A percentile compares a stretch with the other conserved stretches of the same genome.
Conservation (phyloP, 2,113 vertebrate species). For the Jaculus jaculus region DNA sequence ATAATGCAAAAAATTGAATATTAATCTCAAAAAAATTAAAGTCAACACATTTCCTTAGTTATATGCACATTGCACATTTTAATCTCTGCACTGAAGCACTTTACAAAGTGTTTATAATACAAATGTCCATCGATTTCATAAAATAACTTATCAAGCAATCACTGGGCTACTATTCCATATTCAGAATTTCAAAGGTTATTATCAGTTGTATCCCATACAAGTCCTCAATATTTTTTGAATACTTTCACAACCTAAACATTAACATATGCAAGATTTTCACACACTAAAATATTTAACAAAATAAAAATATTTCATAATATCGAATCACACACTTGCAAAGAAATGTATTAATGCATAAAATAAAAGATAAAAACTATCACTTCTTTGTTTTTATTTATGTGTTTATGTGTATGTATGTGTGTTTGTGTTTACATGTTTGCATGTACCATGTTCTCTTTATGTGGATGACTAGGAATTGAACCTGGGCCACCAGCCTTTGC, state of each 20-base stretch:
- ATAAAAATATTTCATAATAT: not conserved
- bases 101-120: too few relatives aligned
- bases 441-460: too few relatives aligned
- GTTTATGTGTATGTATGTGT: too few relatives aligned
- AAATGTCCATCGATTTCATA: not conserved
- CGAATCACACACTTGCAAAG: not conserved
- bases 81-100: not conserved
- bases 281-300: not conserved
- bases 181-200: not conserved
- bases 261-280: not conserved
- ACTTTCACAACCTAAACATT: not conserved
- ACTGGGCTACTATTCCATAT: not conserved
- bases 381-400: too few relatives aligned
- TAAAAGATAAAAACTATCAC: too few relatives aligned
- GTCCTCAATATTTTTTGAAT: not conserved
- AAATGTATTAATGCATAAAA: not conserved
- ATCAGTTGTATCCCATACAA: not conserved
- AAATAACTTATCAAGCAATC: not conserved
- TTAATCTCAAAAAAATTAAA: not conserved
- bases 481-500: too few relatives aligned
- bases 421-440: too few relatives aligned
- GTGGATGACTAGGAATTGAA: too few relatives aligned
- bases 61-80: not conserved
- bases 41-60: not conserved
- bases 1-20: not conserved